phyloP scores from a whole-genome alignment of 1,140 invertebrate genomes.

The Nasonia vitripennis region DNA sequence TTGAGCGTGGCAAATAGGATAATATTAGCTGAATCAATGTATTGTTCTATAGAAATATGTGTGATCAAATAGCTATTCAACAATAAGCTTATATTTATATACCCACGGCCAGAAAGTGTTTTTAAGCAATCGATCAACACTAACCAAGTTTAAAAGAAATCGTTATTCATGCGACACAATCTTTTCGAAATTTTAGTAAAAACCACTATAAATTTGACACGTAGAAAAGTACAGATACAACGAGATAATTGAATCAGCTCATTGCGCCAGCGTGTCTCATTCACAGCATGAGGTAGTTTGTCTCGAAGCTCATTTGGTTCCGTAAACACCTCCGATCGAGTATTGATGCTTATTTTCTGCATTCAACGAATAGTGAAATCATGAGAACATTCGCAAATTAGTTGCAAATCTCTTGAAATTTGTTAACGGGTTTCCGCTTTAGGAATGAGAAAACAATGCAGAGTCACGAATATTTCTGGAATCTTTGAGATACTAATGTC shows the following conservation, averaged over 20 bases:
- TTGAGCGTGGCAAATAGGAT: not conserved
- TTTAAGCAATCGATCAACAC: no score
- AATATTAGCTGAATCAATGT: not conserved
- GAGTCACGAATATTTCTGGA: not conserved
- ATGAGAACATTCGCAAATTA: not conserved
- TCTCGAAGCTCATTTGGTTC: conserved; percentile 18
- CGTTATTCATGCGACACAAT: no score
- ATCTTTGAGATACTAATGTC: not conserved
- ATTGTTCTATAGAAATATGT: no score
- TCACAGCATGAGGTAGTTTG: not conserved
- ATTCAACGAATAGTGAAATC: not conserved
- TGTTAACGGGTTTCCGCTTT: not conserved
- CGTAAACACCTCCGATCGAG: conserved; percentile 50
- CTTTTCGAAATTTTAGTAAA: no score
- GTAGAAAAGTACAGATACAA: not conserved
- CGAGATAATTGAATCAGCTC: conserved; percentile 12
- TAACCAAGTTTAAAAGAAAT: no score
- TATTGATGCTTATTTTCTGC: not conserved
- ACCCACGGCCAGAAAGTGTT: no score
- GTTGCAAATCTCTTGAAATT: not conserved
- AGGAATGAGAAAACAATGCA: not conserved
- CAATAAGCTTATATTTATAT: no score
- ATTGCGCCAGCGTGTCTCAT: not conserved
- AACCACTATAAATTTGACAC: no score
- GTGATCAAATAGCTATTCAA: no score